Conservation (phyloP, 2,888 invertebrate genomes). For the Calephelis perditalis region DNA sequence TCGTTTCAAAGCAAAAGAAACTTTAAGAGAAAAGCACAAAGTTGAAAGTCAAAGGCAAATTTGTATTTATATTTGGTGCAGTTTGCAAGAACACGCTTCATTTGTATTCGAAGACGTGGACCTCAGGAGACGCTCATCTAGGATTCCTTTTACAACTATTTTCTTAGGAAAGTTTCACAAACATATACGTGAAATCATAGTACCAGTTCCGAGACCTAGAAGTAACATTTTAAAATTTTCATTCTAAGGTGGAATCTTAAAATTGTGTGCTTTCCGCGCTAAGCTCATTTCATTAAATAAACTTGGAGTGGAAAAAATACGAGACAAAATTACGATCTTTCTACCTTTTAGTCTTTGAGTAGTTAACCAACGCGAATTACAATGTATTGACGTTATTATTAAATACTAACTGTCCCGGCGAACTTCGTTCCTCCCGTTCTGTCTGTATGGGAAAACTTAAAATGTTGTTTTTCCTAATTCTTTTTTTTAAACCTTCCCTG, state of each 20-base stretch:
- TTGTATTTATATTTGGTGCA: conserved; percentile 27
- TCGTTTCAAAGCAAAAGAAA: neutral
- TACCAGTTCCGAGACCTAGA: conserved; percentile 3
- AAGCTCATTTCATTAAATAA: neutral
- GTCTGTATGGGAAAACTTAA: too few species aligned
- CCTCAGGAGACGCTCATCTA: conserved; percentile 38
- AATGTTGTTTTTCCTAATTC: too few species aligned
- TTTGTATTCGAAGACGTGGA: conserved; percentile 37
- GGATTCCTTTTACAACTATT: conserved; percentile 41
- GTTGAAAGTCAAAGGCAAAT: conserved; percentile 2
- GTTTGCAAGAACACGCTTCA: conserved; percentile 34
- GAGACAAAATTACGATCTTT: too few species aligned
- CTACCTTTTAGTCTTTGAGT: too few species aligned
- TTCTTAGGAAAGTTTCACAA: conserved; percentile 36
- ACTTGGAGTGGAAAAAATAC: too few species aligned
- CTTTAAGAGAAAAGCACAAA: neutral
- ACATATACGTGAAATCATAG: conserved; percentile 22
- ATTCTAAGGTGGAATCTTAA: conserved; percentile 6
- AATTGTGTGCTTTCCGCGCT: neutral
- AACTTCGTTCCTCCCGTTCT: too few species aligned
- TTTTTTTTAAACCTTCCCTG: too few species aligned
- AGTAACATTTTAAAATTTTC: neutral
- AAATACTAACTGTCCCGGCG: too few species aligned
- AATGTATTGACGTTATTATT: too few species aligned
- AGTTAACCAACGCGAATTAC: too few species aligned